These are phyloP conservation scores for Chromis chromis DNA, from an alignment of 2,797 vertebrate species.

Conservation along the genomic window DNA sequence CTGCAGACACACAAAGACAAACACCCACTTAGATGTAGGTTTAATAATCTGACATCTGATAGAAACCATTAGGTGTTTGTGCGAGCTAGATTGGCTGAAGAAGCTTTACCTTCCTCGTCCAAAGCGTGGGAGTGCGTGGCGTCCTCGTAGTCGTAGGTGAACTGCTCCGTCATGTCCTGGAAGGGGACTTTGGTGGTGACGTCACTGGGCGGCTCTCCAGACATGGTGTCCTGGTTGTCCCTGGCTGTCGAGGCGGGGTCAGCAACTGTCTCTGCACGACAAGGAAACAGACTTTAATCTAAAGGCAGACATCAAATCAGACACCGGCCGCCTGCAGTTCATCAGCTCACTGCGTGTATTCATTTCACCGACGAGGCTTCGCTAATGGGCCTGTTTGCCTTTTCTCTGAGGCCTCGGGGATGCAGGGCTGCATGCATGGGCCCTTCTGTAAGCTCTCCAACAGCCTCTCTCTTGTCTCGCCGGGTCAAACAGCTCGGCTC, in stretches of 20 bases:
- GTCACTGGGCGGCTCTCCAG: slow-evolving; percentile 87
- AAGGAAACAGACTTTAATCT: neutral
- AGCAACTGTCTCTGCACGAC: slow-evolving; percentile 79
- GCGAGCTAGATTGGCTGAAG: neutral
- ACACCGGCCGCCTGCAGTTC: neutral
- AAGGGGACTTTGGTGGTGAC: slow-evolving; percentile 79
- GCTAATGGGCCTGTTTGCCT: slow-evolving; percentile 47
- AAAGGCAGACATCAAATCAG: neutral
- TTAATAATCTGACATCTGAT: neutral
- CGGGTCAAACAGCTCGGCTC: slow-evolving; percentile 42
- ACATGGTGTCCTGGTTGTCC: slow-evolving; percentile 90
- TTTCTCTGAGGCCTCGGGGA: slow-evolving; percentile 26
- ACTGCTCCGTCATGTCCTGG: slow-evolving; percentile 66
- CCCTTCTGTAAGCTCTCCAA: slow-evolving; percentile 63
- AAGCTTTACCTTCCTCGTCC: slow-evolving; percentile 83
- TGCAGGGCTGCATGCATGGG: slow-evolving; percentile 39
- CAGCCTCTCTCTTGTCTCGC: slow-evolving; percentile 68
- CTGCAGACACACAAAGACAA: slow-evolving; percentile 71
- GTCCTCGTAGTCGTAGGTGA: slow-evolving; percentile 86
- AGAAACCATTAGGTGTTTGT: neutral
- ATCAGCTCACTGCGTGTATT: slow-evolving; percentile 23
- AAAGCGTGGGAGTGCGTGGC: slow-evolving; percentile 79
- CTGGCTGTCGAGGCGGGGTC: slow-evolving; percentile 84
- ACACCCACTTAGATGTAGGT: neutral
- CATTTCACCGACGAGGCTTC: slow-evolving; percentile 31